Base-by-base conservation (phyloP, 2,888 invertebrate genomes). In the Tenthredo livida region DNA sequence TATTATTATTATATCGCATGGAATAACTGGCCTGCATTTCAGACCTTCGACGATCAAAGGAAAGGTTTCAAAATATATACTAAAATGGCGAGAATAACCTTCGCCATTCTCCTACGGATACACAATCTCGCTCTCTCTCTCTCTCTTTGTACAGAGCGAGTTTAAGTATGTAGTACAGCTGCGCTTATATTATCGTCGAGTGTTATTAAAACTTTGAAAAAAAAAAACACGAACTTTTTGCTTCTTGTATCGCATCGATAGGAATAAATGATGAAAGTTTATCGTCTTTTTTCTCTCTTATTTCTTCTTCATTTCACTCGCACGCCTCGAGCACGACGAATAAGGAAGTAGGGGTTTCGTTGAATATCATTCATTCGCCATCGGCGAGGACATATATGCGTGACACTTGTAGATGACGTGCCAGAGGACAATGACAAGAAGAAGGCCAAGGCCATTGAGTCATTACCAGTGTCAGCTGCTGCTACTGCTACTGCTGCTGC, bases 351-450 rank as follows among this genome's bases (percentile, higher is more conserved):
- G 29, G 50, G 29, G 25, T 40, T 73, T 73, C 43, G 7, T 43
- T 43, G 73, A 73, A 73, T 73, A 43, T 77, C 50, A 77, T 77
- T 77, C 77, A 77, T 77, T 77, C 77, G 77, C 77, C 50, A 50
- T 50, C 50, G 50, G 77, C 77, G 77, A 77, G 77, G 54, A 77
- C 61, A 61, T 80, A 37, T 17, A 25, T 61, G 37, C 61, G 78
- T 78, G 78, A 78, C 47, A 58, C 78, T 40, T 78, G 58, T 40
- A 61, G n/a, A 77, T 77, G 77, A 77, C 77, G 77, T 50, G 77
- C 29, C 54, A 50, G 77, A 77, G 21, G 77, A 77, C 77, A 77
- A 77, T 77, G 77, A 77, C 54, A 77, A 77, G 50, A 77, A 77
- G 77, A 77, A 77, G 77, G 77, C 33, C 77, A 77, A 77, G 77